Evolutionary conservation across 2,888 invertebrate genomes (phyloP).

Genomic region (Drosophila meridionalis): DNA sequence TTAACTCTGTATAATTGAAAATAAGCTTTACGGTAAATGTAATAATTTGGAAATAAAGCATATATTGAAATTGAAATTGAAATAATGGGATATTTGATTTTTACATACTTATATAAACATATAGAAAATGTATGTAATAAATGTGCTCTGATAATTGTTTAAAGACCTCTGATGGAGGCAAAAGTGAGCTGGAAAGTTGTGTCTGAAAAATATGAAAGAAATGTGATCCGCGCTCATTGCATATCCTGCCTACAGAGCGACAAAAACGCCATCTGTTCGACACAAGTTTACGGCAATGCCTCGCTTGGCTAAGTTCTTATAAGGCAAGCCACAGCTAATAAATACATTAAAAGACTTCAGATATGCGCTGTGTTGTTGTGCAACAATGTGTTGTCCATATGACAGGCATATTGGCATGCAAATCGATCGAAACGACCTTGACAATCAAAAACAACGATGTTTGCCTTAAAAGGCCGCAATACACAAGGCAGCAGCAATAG

Average conservation of each 20-base stretch:
- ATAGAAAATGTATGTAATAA: too few species aligned
- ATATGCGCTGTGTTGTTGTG: constrained; percentile 22
- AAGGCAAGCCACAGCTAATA: constrained; percentile 33
- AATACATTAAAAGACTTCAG: constrained; percentile 22
- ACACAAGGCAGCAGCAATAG: constrained; percentile 30
- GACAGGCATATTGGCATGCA: constrained; percentile 53
- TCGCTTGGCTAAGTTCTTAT: constrained; percentile 23
- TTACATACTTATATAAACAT: too few species aligned
- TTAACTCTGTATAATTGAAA: too few species aligned
- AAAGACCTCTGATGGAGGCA: background rate
- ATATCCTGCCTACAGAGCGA: background rate
- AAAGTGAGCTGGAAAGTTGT: too few species aligned
- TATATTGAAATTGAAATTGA: too few species aligned
- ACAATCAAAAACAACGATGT: constrained; percentile 72
- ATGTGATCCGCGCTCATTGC: background rate
- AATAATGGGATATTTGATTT: too few species aligned
- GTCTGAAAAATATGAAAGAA: too few species aligned
- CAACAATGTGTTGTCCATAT: constrained; percentile 57
- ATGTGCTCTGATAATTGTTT: background rate
- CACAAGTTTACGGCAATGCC: constrained; percentile 37
- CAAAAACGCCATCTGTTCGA: constrained; percentile 36
- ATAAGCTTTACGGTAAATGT: too few species aligned
- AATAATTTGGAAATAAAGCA: too few species aligned
- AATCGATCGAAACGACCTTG: constrained; percentile 75
- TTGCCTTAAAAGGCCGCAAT: constrained; percentile 67